Evolutionary conservation across 2,113 vertebrate genomes (phyloP).

Genomic region (Channa maculata): DNA sequence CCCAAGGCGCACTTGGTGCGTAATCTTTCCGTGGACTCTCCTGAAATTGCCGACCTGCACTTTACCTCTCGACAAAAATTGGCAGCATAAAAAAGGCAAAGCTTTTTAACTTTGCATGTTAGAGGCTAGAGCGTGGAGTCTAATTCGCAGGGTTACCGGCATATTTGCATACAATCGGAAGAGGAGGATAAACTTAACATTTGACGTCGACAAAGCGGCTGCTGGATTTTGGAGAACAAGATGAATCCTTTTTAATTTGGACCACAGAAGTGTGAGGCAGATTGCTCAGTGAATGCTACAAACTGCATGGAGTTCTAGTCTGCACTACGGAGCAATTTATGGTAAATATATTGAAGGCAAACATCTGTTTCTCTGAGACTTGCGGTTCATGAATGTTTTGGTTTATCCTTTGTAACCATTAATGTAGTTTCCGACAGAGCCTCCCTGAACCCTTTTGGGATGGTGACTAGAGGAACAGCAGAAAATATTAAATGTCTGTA

Average conservation of each 20-base stretch:
- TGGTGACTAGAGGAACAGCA: not conserved
- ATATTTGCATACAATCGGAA: slow-evolving; percentile 61
- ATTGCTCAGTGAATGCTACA: slow-evolving; percentile 67
- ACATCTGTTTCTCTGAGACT: slow-evolving; percentile 16
- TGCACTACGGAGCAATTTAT: slow-evolving; percentile 83
- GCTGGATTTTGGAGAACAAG: slow-evolving; percentile 70
- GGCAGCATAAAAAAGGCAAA: slow-evolving; percentile 66
- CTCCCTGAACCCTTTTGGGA: not conserved
- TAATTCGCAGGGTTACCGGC: slow-evolving; percentile 63
- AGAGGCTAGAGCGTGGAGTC: slow-evolving; percentile 73
- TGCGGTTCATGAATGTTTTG: not conserved
- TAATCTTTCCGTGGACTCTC: slow-evolving; percentile 72
- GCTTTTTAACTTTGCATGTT: slow-evolving; percentile 75
- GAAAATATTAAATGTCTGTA: slow-evolving; percentile 45
- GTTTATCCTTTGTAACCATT: slow-evolving; percentile 13
- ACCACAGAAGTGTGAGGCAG: slow-evolving; percentile 72
- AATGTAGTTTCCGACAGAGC: slow-evolving; percentile 5
- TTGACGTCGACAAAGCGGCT: slow-evolving; percentile 69
- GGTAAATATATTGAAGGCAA: slow-evolving; percentile 76
- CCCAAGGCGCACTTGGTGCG: slow-evolving; percentile 70
- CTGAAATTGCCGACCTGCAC: slow-evolving; percentile 75
- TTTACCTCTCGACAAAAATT: slow-evolving; percentile 64
- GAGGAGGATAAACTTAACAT: slow-evolving; percentile 72
- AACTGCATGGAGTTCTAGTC: slow-evolving; percentile 84
- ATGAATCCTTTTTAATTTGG: slow-evolving; percentile 79